These are phyloP conservation scores for Orbicella faveolata DNA, from an alignment of 64 coral and sea anemone genomes.

Conservation along the genomic window DNA sequence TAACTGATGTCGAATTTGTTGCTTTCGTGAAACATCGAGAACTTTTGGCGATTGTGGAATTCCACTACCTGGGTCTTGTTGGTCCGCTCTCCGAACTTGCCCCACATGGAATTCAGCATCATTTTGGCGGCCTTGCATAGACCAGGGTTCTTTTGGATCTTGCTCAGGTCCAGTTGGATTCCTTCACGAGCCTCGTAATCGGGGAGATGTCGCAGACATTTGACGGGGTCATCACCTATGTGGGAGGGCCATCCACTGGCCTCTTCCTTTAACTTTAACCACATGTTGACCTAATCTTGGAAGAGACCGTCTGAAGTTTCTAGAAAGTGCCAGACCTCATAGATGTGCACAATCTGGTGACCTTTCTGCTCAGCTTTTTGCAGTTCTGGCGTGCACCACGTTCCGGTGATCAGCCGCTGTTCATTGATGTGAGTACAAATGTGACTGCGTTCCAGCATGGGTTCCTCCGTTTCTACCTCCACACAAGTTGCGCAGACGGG, in stretches of 20 bases:
- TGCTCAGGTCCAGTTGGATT: too few relatives aligned
- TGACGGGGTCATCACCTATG: not conserved
- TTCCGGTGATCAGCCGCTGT: not conserved
- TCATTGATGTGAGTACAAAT: not conserved
- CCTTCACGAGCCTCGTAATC: too few relatives aligned
- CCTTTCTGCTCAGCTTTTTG: too few relatives aligned
- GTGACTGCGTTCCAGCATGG: too few relatives aligned
- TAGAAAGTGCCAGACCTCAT: conserved; percentile 57
- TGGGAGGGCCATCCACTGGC: conserved; percentile 13
- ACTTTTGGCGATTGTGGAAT: not conserved
- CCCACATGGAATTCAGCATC: conserved; percentile 45
- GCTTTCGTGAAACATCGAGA: not conserved
- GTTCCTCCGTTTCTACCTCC: too few relatives aligned
- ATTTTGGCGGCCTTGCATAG: conserved; percentile 2
- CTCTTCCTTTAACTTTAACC: conserved; percentile 54
- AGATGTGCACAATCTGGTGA: too few relatives aligned
- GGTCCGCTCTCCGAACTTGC: conserved; percentile 11
- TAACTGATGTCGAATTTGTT: not conserved
- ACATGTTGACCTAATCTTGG: not conserved
- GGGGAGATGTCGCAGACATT: not conserved
- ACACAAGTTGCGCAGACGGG: too few relatives aligned
- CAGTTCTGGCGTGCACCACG: too few relatives aligned
- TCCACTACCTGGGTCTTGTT: not conserved
- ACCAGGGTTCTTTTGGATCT: not conserved
- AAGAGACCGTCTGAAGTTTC: not conserved